These are phyloP conservation scores for Coecobrya sp. DNA, from an alignment of 2,888 invertebrate genomes.

Conservation along the genomic window DNA sequence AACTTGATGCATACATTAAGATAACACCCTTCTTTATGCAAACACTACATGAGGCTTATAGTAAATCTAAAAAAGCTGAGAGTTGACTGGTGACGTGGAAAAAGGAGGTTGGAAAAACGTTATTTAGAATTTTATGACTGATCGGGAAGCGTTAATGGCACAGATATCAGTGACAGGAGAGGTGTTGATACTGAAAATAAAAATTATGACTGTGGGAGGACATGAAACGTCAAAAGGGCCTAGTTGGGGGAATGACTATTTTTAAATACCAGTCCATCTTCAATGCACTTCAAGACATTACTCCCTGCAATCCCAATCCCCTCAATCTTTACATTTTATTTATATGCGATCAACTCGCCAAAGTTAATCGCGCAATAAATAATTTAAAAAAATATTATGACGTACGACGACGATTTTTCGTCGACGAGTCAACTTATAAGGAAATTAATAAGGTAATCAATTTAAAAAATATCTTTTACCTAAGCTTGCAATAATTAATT, in stretches of 20 bases:
- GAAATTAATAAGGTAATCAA: constrained; percentile 5
- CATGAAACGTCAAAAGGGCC: constrained; percentile 30
- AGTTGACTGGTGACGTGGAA: not conserved
- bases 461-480: constrained; percentile 21
- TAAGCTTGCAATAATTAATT: constrained; percentile 10
- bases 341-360: not conserved
- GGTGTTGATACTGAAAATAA: constrained; percentile 37
- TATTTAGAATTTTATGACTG: constrained; percentile 8
- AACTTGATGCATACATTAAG: constrained; percentile 55
- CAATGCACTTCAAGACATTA: not conserved
- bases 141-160: constrained; percentile 72
- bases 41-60: no score
- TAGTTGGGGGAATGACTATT: not conserved
- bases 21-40: constrained; percentile 56
- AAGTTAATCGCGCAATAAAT: not conserved
- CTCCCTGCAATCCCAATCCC: constrained; percentile 1
- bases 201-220: constrained; percentile 30
- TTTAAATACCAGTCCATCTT: constrained; percentile 12
- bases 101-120: constrained; percentile 27
- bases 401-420: no score
- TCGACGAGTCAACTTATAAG: not conserved
- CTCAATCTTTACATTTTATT: constrained; percentile 11
- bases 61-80: no score
- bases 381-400: not conserved
- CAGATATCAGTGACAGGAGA: constrained; percentile 57